A percentile compares a stretch with the other conserved stretches of the same genome.
Evolutionary conservation across 2,113 vertebrate species (phyloP).

Genomic region (Hepsetus odoe): DNA sequence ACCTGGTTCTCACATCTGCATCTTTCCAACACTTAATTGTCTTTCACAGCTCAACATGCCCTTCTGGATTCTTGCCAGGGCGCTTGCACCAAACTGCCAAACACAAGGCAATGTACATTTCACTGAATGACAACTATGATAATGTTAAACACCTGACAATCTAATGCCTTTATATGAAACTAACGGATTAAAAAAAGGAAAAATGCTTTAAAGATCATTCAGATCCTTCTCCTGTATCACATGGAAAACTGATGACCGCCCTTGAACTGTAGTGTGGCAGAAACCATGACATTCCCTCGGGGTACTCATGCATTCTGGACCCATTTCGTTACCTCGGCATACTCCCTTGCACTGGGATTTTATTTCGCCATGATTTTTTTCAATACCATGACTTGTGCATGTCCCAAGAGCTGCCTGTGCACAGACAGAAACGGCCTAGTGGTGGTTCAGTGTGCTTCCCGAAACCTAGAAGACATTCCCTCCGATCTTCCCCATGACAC

Average conservation of each 20-base stretch:
- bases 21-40: constrained; percentile 18
- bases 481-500: constrained; percentile 82
- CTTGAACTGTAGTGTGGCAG: constrained; percentile 56
- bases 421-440: constrained; percentile 77
- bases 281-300: constrained; percentile 63
- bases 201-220: constrained; percentile 30
- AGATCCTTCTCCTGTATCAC: not conserved
- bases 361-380: constrained; percentile 59
- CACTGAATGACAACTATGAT: not conserved
- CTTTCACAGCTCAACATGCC: constrained; percentile 11
- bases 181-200: constrained; percentile 49
- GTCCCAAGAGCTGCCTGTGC: constrained; percentile 86
- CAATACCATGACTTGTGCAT: constrained; percentile 64
- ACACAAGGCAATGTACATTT: not conserved
- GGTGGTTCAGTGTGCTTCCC: constrained; percentile 85
- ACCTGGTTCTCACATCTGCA: constrained; percentile 1
- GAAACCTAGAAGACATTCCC: constrained; percentile 85
- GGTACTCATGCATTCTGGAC: constrained; percentile 58
- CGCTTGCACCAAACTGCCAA: not conserved
- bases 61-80: constrained; percentile 28
- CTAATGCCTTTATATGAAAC: not conserved
- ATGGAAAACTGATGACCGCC: constrained; percentile 58
- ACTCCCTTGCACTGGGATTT: constrained; percentile 57
- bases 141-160: constrained; percentile 20
- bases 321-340: constrained; percentile 39